phyloP scores from a whole-genome alignment of 2,888 invertebrate species.

The Camponotus fellah region DNA sequence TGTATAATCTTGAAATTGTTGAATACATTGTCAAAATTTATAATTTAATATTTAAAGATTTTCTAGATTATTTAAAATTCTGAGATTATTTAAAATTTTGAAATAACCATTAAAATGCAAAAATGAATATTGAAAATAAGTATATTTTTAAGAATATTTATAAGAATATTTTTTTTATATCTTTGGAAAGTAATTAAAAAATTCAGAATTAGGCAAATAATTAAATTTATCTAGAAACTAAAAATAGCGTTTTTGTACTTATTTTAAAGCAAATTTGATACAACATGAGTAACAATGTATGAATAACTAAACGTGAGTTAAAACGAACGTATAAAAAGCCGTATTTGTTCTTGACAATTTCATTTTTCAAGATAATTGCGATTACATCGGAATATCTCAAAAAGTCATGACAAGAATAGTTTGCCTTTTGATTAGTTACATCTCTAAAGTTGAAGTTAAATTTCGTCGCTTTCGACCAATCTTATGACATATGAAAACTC shows the following conservation, averaged over 20 bases:
- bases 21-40: not conserved
- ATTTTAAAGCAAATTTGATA: too few relatives aligned
- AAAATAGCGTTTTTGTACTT: too few relatives aligned
- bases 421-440: conserved; percentile 36
- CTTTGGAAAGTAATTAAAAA: not conserved
- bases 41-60: not conserved
- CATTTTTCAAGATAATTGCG: conserved; percentile 37
- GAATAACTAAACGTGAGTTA: not conserved
- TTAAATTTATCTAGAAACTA: not conserved
- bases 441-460: conserved; percentile 40
- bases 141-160: too few relatives aligned
- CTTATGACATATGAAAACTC: conserved; percentile 35
- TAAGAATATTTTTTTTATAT: not conserved
- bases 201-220: too few relatives aligned
- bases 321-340: not conserved
- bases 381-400: conserved; percentile 43
- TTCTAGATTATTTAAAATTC: not conserved
- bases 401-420: conserved; percentile 6
- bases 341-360: conserved; percentile 39
- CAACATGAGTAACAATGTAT: too few relatives aligned
- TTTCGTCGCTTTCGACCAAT: conserved; percentile 1
- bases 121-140: not conserved
- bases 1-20: not conserved
- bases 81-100: not conserved
- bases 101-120: not conserved